Evolutionary conservation across 1,140 invertebrate species (phyloP), one percentile per base, ranked within the genome.

Genomic region (Venustaconcha ellipsiformis): DNA sequence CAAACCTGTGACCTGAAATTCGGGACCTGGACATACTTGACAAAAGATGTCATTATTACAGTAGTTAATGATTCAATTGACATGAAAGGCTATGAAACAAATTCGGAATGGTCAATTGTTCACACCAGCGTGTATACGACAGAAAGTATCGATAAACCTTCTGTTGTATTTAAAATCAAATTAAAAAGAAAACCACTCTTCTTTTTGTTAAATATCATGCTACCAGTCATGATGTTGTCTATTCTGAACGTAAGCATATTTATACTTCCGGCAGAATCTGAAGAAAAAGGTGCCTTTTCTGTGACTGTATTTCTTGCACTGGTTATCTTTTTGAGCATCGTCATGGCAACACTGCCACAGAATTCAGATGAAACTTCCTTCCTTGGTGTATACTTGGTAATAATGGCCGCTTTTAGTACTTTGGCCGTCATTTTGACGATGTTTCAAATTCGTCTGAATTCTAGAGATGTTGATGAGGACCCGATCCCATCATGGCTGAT

Each of bases 271-370:
- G 68, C 72, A 12, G 69, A 72, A 18, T 60, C 72, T 56, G 79
- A 77, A 48, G 81, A 80, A 63, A 83, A 79, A 66, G 69, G 73
- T 17, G 64, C 72, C 2, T 80, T 79, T 57, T 59, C 66, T 15
- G 67, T 83, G 13, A 78, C 81, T 1, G 77, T 80, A 12, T 78
- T 75, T 37, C 75, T 83, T 15, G 64, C 81, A 13, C 65, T 80
- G 56, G 70, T 62, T 17, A 74, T 83, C 1, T 79, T 83, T 37
- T 23, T 83, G 20, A 77, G 74, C 8, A 78, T 82, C 20, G 67
- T 82, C 15, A 75, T 63, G 11, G 57, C 59, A 57, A 57, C 73
- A 17, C 71, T 81, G 48, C 80, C 80, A 23, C 30, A 79, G n/a
- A 62, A 57, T 14, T 77, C 77, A 1, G 78, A 76, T 13, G 64